A percentile compares a stretch with the other conserved stretches of the same genome.
These are phyloP conservation scores for Sycobia sp. DNA, from an alignment of 1,140 invertebrate genomes.

Conservation along the genomic window DNA sequence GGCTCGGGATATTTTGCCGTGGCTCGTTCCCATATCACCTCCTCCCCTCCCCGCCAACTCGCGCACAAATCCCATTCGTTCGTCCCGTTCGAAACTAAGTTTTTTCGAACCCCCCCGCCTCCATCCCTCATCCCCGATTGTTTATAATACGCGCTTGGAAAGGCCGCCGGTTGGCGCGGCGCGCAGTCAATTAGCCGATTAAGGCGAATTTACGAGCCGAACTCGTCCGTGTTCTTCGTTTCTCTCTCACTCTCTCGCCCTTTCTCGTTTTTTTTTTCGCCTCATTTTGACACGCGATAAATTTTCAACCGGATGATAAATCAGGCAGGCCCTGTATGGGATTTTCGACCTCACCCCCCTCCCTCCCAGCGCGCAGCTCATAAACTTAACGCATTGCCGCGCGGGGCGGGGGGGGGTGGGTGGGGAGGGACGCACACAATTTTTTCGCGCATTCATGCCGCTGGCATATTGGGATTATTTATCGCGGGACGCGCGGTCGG, in stretches of 20 bases:
- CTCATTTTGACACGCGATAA: background rate
- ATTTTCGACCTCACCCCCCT: background rate
- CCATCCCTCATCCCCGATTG: too few relatives aligned
- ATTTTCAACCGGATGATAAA: background rate
- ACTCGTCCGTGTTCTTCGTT: too few relatives aligned
- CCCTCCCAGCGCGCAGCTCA: too few relatives aligned
- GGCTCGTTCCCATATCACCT: too few relatives aligned
- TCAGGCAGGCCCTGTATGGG: background rate
- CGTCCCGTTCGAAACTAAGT: too few relatives aligned
- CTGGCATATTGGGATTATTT: constrained; percentile 7
- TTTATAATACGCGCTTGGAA: background rate
- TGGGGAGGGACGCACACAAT: background rate
- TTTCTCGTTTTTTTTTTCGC: background rate
- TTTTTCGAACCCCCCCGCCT: too few relatives aligned
- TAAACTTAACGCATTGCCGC: constrained; percentile 6
- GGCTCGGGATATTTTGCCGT: too few relatives aligned
- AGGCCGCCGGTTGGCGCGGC: too few relatives aligned
- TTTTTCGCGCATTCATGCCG: background rate
- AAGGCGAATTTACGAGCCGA: background rate
- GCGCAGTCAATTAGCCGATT: constrained; percentile 1
- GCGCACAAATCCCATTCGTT: too few relatives aligned
- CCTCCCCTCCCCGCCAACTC: too few relatives aligned
- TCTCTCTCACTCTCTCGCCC: background rate
- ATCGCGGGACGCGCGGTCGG: background rate
- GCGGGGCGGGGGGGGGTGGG: too few relatives aligned